A percentile compares a stretch with the other conserved stretches of the same genome.
phyloP scores from a whole-genome alignment of 2,888 invertebrate species.

The Pilophorus perplexus region DNA sequence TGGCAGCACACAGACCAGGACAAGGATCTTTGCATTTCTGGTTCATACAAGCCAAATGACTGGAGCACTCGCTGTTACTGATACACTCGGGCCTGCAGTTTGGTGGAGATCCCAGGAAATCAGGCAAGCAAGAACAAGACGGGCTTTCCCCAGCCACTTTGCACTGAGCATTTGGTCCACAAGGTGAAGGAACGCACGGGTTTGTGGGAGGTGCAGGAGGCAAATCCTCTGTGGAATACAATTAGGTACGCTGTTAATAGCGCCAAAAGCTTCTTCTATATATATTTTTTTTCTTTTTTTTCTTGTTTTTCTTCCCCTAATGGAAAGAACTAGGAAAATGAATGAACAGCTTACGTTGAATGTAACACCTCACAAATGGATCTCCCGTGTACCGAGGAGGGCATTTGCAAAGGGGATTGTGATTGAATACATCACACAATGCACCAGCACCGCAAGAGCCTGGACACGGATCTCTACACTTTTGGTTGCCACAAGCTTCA shows the following conservation, averaged over 20 bases:
- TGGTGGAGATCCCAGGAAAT: slow-evolving; percentile 65
- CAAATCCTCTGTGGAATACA: not conserved
- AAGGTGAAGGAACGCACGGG: slow-evolving; percentile 69
- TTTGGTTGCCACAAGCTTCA: slow-evolving; percentile 70
- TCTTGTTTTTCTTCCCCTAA: not conserved
- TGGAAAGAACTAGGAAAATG: not conserved
- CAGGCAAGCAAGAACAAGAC: slow-evolving; percentile 67
- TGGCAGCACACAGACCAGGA: slow-evolving; percentile 68
- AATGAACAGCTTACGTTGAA: slow-evolving; percentile 55
- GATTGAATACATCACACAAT: slow-evolving; percentile 69
- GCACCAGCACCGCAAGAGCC: slow-evolving; percentile 71
- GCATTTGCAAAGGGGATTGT: slow-evolving; percentile 74
- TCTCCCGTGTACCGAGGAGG: slow-evolving; percentile 66
- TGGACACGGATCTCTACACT: slow-evolving; percentile 74
- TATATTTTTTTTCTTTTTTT: no score
- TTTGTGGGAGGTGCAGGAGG: slow-evolving; percentile 53
- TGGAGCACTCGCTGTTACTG: slow-evolving; percentile 68
- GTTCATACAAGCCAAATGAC: slow-evolving; percentile 65
- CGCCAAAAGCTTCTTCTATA: no score
- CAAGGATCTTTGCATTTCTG: slow-evolving; percentile 74
- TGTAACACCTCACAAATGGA: slow-evolving; percentile 66
- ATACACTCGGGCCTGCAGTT: slow-evolving; percentile 72
- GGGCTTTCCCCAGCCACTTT: slow-evolving; percentile 62
- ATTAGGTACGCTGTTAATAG: slow-evolving; percentile 50
- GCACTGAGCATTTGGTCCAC: slow-evolving; percentile 62